These are phyloP conservation scores for Pseudobourletiella spinata DNA, from an alignment of 1,140 invertebrate genomes.

Conservation along the genomic window DNA sequence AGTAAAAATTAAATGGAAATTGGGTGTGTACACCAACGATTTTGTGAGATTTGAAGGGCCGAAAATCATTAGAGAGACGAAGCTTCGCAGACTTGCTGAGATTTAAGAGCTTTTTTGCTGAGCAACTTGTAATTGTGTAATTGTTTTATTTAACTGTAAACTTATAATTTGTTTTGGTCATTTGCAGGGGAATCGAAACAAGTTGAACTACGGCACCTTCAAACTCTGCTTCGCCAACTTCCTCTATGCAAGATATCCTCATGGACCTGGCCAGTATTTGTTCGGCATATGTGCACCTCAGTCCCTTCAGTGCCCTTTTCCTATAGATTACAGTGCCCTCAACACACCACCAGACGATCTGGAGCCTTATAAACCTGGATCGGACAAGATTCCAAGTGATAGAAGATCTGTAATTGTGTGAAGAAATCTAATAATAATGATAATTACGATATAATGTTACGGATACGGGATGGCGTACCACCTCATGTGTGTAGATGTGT, in stretches of 20 bases:
- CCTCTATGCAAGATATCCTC: conserved; percentile 57
- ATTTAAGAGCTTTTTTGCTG: too few species aligned
- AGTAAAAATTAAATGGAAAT: too few species aligned
- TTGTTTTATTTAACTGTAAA: too few species aligned
- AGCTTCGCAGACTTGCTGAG: too few species aligned
- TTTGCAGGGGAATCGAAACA: conserved; percentile 54
- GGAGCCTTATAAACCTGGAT: conserved; percentile 54
- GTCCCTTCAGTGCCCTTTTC: conserved; percentile 51
- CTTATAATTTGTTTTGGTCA: background rate
- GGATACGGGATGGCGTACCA: too few species aligned
- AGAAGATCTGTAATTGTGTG: conserved; percentile 60
- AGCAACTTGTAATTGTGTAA: too few species aligned
- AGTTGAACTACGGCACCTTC: conserved; percentile 53
- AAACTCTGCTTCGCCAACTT: conserved; percentile 61
- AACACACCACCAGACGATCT: conserved; percentile 57
- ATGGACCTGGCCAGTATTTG: conserved; percentile 61
- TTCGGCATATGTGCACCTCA: conserved; percentile 53
- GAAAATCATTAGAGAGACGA: too few species aligned
- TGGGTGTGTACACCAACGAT: too few species aligned
- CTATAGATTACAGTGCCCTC: conserved; percentile 62
- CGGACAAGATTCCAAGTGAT: conserved; percentile 51
- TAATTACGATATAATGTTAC: too few species aligned
- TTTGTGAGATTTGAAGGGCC: too few species aligned
- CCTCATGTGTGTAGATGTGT: too few species aligned
- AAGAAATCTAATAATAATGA: too few species aligned